Evolutionary conservation across 2,113 vertebrate species (phyloP).

Genomic region (Paedocypris sp.): DNA sequence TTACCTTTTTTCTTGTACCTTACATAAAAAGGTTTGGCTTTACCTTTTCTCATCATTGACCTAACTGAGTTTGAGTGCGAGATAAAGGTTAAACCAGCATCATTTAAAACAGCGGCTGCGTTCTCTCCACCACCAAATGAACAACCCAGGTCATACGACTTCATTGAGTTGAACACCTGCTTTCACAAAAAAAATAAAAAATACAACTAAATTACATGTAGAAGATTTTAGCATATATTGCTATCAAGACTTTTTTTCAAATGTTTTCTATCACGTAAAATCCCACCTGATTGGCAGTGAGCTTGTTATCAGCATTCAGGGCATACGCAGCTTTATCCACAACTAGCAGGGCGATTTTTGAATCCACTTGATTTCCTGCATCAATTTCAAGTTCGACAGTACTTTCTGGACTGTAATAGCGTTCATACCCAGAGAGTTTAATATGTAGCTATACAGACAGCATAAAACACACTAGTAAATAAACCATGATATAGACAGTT

Average conservation of each 20-base stretch:
- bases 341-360: constrained; percentile 62
- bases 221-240: neutral
- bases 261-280: neutral
- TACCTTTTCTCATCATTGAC: constrained; percentile 32
- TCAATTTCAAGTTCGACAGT: constrained; percentile 25
- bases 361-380: constrained; percentile 32
- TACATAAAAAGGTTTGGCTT: neutral
- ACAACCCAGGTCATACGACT: constrained; percentile 69
- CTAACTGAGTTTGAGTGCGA: constrained; percentile 6
- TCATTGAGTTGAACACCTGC: constrained; percentile 71
- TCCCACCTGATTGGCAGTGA: constrained; percentile 62
- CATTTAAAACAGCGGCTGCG: constrained; percentile 47
- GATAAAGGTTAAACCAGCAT: constrained; percentile 63
- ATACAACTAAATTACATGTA: neutral
- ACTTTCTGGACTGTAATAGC: neutral
- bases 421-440: neutral
- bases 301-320: constrained; percentile 57
- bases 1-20: neutral
- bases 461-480: neutral
- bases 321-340: constrained; percentile 72
- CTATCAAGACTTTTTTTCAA: neutral
- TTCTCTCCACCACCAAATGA: constrained; percentile 59
- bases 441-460: constrained; percentile 9
- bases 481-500: too few relatives aligned
- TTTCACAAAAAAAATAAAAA: neutral